Base-by-base conservation (phyloP, 2,888 invertebrate species). In the Dryococelus australis region DNA sequence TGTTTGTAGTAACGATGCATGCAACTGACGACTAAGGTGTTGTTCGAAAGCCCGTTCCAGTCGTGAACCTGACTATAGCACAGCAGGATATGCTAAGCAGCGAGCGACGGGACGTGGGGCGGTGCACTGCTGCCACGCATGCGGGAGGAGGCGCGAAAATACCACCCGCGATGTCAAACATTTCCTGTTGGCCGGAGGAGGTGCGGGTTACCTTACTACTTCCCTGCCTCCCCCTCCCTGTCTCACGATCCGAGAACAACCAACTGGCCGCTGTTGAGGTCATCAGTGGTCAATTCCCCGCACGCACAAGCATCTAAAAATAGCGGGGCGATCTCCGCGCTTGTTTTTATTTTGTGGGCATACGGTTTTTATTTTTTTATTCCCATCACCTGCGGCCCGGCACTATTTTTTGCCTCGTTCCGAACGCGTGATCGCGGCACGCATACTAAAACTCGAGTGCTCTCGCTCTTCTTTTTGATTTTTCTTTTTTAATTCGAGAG, bases 71-170 rank as follows among this genome's bases (percentile, higher is more conserved):
- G n/a, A n/a, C n/a, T n/a, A n/a, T n/a, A n/a, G n/a, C n/a, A 16
- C 20, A 24, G 65, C 65, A 16, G 65, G 65, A 65, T 65, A 65
- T 24, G 65, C 24, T 65, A 65, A 13, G 16, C 20, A 24, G 20
- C 47, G 47, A 20, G 65, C 16, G 20, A n/a, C 65, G 65, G 65
- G 65, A 8, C 13, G 65, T 20, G 47, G 47, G 47, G 6, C 9
- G 6, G 47, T 47, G 12, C 12, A 12, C 6, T 12, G 47, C 6
- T 6, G 12, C 6, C 47, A 47, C 65, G 65, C 65, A 65, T 65
- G 65, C 65, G 65, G 65, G 65, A 65, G 65, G 65, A 65, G 65
- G 65, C 65, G 65, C 65, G 65, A 65, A 65, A 65, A 65, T 65
- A 65, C 65, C 65, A 24, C 65, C 8, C 65, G 65, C 65, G 65